Conservation (phyloP, 2,113 vertebrate species). For the Odocoileus virginianus region DNA sequence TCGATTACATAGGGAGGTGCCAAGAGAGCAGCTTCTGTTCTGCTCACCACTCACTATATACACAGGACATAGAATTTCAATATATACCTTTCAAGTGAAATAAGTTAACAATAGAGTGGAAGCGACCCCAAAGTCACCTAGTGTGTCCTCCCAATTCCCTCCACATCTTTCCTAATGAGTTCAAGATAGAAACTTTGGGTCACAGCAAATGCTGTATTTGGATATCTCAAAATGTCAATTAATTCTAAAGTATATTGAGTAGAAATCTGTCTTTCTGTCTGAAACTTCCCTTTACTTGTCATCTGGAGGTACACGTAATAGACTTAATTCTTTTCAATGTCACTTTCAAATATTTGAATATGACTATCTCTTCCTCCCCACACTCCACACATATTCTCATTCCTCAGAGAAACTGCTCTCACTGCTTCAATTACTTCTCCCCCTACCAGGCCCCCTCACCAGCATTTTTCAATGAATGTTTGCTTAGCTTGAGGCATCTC, state of each 20-base stretch:
- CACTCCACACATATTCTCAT: neutral
- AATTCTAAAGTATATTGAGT: neutral
- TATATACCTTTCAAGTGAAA: neutral
- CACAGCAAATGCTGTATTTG: neutral
- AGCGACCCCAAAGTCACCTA: neutral
- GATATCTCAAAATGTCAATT: neutral
- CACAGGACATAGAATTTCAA: neutral
- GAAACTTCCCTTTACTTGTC: neutral
- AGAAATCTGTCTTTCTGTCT: neutral
- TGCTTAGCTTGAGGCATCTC: slow-evolving; percentile 12
- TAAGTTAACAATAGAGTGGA: neutral
- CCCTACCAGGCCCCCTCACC: neutral
- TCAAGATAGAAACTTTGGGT: neutral
- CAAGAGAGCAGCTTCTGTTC: neutral
- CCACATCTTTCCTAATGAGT: neutral
- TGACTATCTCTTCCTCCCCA: neutral
- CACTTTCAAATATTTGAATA: slow-evolving; percentile 6
- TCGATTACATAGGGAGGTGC: rapidly evolving
- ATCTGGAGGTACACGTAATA: neutral
- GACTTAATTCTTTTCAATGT: neutral
- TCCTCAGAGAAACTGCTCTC: neutral
- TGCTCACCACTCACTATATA: neutral
- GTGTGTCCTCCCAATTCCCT: neutral
- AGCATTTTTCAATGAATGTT: neutral
- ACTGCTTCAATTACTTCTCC: neutral